Base-by-base conservation (phyloP, 2,113 vertebrate species). In the Dicaeum eximium region DNA sequence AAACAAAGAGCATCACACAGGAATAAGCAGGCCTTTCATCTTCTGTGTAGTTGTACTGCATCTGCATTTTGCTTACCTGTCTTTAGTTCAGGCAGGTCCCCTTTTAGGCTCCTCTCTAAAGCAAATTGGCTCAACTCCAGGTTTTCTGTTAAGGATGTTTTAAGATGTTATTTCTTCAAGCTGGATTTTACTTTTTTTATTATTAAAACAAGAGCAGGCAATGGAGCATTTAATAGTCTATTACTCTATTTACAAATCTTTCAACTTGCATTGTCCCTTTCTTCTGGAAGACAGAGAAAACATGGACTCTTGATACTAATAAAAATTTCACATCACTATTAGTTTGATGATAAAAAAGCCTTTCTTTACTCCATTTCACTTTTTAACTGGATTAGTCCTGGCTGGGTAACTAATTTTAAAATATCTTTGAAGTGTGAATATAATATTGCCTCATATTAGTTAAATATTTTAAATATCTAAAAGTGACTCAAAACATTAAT, bases 401-500 rank as follows among this genome's bases (percentile, higher is more conserved):
- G 17, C 5, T 90, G 72, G 6, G 19, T 65, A 82, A 60, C 73
- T 48, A 66, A 87, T 90, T 64, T 75, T 44, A 92, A 94, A 94
- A 88, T 65, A 50, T 42, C 90, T 93, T 94, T 96, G 92, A 96
- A 95, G 54, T 95, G 50, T 72, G 81, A 90, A 40, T 66, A 47
- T 80, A 69, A 79, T 50, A 77, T 72, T 93, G 45, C 35, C 8
- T 72, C 50, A 80, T 37, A 73, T 86, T 92, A 92, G 58, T 72
- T 61, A 94, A 82, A 69, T 85, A 77, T 80, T 93, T 90, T 47
- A 93, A 93, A 93, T 85, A 86, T 77, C 31, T 53, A 73, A 17
- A 93, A 90, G 16, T 80, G 50, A 75, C 67, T 93, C 25, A 82
- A 80, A 95, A 82, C 66, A 73, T 51, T 88, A 94, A 92, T 92